phyloP scores from a whole-genome alignment of 2,797 vertebrate genomes.

The Kryptopterus vitreolus region DNA sequence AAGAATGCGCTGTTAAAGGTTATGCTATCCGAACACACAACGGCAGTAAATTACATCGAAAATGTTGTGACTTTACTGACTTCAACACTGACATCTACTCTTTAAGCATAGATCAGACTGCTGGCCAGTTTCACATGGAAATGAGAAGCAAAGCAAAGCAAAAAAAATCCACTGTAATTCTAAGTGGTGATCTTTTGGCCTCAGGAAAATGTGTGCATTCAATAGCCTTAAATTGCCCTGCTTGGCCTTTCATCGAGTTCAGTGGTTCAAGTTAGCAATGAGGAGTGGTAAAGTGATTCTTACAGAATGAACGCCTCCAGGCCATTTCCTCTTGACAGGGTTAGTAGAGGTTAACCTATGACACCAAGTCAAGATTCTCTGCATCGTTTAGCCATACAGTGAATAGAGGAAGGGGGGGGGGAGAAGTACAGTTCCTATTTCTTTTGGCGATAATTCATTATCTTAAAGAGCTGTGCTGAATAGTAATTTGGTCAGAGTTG shows the following conservation, averaged over 20 bases:
- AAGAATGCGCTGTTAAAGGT: slow-evolving; percentile 13
- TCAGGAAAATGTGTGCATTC: slow-evolving; percentile 70
- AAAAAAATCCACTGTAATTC: slow-evolving; percentile 76
- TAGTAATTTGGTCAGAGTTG: slow-evolving; percentile 17
- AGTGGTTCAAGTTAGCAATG: slow-evolving; percentile 65
- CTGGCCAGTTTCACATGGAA: slow-evolving; percentile 68
- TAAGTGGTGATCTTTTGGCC: slow-evolving; percentile 66
- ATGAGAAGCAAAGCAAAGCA: slow-evolving; percentile 65
- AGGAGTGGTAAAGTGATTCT: slow-evolving; percentile 64
- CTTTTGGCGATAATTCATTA: slow-evolving; percentile 29
- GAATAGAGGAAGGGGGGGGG: background rate
- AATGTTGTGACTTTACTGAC: slow-evolving; percentile 57
- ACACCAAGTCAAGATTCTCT: slow-evolving; percentile 57
- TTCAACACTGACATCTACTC: slow-evolving; percentile 67
- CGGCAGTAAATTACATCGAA: slow-evolving; percentile 27
- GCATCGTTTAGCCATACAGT: slow-evolving; percentile 45
- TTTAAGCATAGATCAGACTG: slow-evolving; percentile 74
- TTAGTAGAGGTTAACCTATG: slow-evolving; percentile 59
- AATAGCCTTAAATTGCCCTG: slow-evolving; percentile 68
- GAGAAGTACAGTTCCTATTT: slow-evolving; percentile 47
- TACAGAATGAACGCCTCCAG: slow-evolving; percentile 57
- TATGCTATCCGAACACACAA: slow-evolving; percentile 25
- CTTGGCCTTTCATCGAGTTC: slow-evolving; percentile 56
- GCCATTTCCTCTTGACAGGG: slow-evolving; percentile 57
- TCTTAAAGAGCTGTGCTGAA: slow-evolving; percentile 20